These are phyloP conservation scores for Australoheros facetus DNA, from an alignment of 2,797 vertebrate species.

Conservation along the genomic window DNA sequence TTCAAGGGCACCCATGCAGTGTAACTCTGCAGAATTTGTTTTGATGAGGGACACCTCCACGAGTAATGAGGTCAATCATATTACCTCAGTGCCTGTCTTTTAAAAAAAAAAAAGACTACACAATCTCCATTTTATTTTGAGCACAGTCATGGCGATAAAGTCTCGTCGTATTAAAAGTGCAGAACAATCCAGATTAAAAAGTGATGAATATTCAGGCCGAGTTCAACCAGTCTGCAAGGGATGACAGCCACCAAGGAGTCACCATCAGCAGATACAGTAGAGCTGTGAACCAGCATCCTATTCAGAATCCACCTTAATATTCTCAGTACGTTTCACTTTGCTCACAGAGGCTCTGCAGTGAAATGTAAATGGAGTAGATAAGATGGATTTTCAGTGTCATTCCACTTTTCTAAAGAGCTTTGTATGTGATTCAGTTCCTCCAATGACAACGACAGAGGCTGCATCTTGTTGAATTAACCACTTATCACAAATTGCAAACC, in stretches of 20 bases:
- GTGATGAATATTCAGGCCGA: constrained; percentile 62
- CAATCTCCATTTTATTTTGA: constrained; percentile 8
- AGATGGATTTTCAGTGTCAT: constrained; percentile 73
- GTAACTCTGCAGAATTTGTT: constrained; percentile 39
- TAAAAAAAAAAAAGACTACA: not conserved
- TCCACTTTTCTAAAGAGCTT: constrained; percentile 70
- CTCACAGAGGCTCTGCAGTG: constrained; percentile 62
- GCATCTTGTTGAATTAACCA: constrained; percentile 55
- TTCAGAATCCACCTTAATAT: constrained; percentile 70
- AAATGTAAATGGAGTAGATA: constrained; percentile 75
- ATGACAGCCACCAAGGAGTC: constrained; percentile 24
- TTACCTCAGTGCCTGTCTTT: constrained; percentile 26
- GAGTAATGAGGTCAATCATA: constrained; percentile 52
- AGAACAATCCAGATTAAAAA: constrained; percentile 47
- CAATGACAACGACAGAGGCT: constrained; percentile 51
- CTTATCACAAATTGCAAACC: constrained; percentile 68
- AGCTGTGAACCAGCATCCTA: constrained; percentile 36
- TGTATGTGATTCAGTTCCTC: constrained; percentile 55
- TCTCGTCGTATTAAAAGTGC: constrained; percentile 30
- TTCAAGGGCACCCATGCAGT: constrained; percentile 62
- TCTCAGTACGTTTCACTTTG: constrained; percentile 57
- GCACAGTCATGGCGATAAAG: constrained; percentile 13
- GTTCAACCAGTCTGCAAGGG: constrained; percentile 15
- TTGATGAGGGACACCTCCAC: constrained; percentile 44
- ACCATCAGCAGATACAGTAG: constrained; percentile 57